phyloP scores from a whole-genome alignment of 2,113 vertebrate species.

The Axis porcinus region DNA sequence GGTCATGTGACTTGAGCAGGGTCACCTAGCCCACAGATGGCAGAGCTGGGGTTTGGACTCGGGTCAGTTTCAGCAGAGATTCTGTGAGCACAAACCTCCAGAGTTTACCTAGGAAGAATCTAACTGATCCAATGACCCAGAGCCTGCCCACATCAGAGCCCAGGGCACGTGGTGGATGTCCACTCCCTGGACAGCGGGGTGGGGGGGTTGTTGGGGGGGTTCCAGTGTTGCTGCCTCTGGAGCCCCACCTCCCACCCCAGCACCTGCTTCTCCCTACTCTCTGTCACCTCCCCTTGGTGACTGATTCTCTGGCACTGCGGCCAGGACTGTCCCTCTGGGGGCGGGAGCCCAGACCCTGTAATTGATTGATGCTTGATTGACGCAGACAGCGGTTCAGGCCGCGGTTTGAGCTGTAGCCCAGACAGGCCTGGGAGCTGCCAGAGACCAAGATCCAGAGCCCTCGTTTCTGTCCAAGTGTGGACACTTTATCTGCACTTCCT shows the following conservation, averaged over 20 bases:
- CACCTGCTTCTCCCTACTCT: neutral
- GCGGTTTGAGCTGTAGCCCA: neutral
- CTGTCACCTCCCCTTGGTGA: neutral
- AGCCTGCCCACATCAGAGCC: neutral
- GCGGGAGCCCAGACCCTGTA: neutral
- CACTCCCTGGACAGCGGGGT: accelerated
- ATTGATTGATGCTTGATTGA: conserved; percentile 59
- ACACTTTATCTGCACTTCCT: neutral
- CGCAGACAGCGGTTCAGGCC: neutral
- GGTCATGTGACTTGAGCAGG: neutral
- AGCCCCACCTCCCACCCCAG: neutral
- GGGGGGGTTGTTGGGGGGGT: accelerated
- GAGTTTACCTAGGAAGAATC: neutral
- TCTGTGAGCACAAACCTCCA: neutral
- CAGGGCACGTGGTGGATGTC: neutral
- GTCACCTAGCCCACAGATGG: neutral
- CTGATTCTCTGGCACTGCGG: neutral
- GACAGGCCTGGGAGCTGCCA: conserved; percentile 38
- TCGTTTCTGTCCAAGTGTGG: neutral
- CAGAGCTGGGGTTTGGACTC: neutral
- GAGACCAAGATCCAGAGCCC: neutral
- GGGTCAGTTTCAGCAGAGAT: neutral
- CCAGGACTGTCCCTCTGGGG: neutral
- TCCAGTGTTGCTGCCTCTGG: neutral
- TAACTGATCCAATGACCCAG: neutral